A percentile compares a stretch with the other conserved stretches of the same genome.
Conservation (phyloP, 2,888 invertebrate species). For the Eulithis prunata region DNA sequence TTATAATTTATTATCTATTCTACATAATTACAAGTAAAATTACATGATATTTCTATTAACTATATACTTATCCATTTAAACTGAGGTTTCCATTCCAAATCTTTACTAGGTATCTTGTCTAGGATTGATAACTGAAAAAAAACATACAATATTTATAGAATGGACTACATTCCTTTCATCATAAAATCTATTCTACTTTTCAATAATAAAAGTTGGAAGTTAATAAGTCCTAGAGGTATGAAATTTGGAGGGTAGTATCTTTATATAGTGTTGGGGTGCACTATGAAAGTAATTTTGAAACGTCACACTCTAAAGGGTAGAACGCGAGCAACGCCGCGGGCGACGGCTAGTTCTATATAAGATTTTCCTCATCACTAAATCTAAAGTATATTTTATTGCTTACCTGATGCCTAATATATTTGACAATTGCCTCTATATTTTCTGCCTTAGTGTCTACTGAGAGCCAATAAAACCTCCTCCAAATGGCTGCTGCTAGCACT, state of each 20-base stretch:
- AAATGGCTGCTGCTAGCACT: slow-evolving; percentile 91
- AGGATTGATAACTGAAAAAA: slow-evolving; percentile 79
- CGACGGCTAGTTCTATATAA: too few species aligned
- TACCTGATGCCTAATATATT: slow-evolving; percentile 91
- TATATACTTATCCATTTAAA: slow-evolving; percentile 83
- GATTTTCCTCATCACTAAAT: background rate
- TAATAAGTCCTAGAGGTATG: too few species aligned
- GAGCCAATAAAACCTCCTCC: slow-evolving; percentile 91
- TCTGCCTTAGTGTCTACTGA: slow-evolving; percentile 85
- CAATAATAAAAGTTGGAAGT: too few species aligned
- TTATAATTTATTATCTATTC: slow-evolving; percentile 46
- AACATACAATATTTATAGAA: background rate
- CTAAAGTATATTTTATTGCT: background rate
- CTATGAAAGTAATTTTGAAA: too few species aligned
- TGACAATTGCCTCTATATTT: slow-evolving; percentile 88
- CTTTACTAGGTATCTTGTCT: slow-evolving; percentile 83
- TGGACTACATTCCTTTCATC: too few species aligned
- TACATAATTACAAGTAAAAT: slow-evolving; percentile 35
- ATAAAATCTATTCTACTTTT: too few species aligned
- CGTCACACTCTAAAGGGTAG: too few species aligned
- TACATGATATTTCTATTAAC: slow-evolving; percentile 49
- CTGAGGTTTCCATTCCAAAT: slow-evolving; percentile 83
- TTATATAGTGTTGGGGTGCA: too few species aligned
- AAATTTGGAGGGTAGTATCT: too few species aligned
- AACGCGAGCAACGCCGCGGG: too few species aligned